These are phyloP conservation scores for Momotus momota DNA, from an alignment of 2,797 vertebrate genomes.

Conservation along the genomic window DNA sequence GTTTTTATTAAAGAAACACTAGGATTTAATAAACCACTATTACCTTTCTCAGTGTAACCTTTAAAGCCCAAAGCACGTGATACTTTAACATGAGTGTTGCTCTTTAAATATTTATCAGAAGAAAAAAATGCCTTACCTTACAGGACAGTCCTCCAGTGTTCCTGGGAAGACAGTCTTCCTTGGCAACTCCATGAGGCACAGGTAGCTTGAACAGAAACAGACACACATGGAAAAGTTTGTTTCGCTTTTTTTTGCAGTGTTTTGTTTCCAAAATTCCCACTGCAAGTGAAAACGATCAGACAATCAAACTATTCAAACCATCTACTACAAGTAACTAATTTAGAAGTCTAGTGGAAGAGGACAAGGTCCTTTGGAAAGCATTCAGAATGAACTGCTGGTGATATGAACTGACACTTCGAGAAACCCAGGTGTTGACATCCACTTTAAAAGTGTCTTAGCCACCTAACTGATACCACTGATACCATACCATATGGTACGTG, in stretches of 20 bases:
- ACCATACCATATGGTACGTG: not conserved
- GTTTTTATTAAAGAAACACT: conserved; percentile 57
- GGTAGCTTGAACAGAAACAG: conserved; percentile 81
- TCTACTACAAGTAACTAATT: not conserved
- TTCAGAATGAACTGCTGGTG: not conserved
- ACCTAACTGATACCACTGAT: not conserved
- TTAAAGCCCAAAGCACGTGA: conserved; percentile 56
- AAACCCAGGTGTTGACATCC: not conserved
- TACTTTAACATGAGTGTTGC: not conserved
- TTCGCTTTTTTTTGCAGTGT: too few relatives aligned
- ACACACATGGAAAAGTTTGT: not conserved
- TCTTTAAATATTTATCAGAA: not conserved
- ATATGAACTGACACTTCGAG: not conserved
- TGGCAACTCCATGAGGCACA: conserved; percentile 86
- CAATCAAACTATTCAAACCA: not conserved
- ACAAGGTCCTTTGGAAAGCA: not conserved
- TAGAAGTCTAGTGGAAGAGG: not conserved
- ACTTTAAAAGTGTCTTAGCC: not conserved
- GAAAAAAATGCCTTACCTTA: conserved; percentile 82
- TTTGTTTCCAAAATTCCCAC: not conserved
- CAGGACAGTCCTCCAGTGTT: conserved; percentile 83
- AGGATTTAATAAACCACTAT: conserved; percentile 71
- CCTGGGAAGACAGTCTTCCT: conserved; percentile 80
- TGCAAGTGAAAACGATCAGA: not conserved
- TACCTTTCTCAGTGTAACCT: conserved; percentile 61